A percentile compares a stretch with the other conserved stretches of the same genome.
Conservation (phyloP, 53 echinoderm and acorn worm species). For the Glandiceps talaboti region DNA sequence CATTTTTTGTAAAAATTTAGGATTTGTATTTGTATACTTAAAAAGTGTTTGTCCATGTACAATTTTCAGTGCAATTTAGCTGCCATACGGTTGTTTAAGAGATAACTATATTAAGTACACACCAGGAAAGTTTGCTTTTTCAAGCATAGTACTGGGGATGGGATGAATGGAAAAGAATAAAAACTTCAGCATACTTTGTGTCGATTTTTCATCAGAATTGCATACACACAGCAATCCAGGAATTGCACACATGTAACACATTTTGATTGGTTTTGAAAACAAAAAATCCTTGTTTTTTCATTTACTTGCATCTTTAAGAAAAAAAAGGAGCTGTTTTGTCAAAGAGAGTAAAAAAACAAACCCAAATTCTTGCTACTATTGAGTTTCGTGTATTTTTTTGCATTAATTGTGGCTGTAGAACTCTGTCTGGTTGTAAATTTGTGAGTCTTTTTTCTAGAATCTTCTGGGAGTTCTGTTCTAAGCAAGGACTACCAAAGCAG, state of each 20-base stretch:
- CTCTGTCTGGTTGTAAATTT: no score
- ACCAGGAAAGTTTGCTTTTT: not conserved
- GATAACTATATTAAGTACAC: not conserved
- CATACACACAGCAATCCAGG: not conserved
- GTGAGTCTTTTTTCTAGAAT: no score
- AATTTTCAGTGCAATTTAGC: not conserved
- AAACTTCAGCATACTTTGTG: not conserved
- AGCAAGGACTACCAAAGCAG: no score
- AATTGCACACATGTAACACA: not conserved
- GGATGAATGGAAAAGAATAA: not conserved
- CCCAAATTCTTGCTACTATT: no score
- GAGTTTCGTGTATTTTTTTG: no score
- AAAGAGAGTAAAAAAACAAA: no score
- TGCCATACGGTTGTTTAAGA: not conserved
- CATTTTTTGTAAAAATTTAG: not conserved
- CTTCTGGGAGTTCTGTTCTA: no score
- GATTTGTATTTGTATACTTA: not conserved
- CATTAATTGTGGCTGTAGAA: no score
- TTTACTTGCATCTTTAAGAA: not conserved
- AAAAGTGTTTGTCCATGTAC: not conserved
- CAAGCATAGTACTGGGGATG: not conserved
- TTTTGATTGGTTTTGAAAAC: not conserved
- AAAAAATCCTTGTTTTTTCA: not conserved
- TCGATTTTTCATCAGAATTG: not conserved
- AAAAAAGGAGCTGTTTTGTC: no score